Percentiles rank a stretch among this genome's conserved stretches.
Evolutionary conservation across 2,888 invertebrate genomes (phyloP).

Genomic region (Aporophyla lueneburgensis): DNA sequence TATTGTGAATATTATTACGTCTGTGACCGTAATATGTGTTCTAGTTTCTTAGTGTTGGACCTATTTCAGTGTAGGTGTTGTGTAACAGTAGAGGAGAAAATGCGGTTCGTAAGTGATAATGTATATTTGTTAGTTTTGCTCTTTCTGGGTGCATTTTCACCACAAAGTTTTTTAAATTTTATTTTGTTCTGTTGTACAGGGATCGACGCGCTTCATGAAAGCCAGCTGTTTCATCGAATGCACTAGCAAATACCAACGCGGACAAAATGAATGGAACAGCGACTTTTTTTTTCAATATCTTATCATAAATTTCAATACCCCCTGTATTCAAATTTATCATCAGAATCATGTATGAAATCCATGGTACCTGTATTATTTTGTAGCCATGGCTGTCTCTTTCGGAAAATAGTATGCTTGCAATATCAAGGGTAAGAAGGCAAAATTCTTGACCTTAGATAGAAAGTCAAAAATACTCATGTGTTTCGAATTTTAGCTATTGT

Average conservation of each 20-base stretch:
- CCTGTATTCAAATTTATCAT: no score
- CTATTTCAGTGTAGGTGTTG: conserved; percentile 52
- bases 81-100: not conserved
- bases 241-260: not conserved
- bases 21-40: conserved; percentile 57
- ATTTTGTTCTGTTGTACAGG: not conserved
- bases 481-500: not conserved
- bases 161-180: not conserved
- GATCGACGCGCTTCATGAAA: not conserved
- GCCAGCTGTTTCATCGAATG: not conserved
- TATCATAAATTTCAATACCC: not conserved
- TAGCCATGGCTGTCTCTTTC: not conserved
- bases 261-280: not conserved
- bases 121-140: not conserved
- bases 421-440: not conserved
- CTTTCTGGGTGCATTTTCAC: not conserved
- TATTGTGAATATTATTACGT: conserved; percentile 74
- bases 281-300: not conserved
- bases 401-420: not conserved
- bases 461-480: not conserved
- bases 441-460: not conserved
- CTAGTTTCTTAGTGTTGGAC: conserved; percentile 67
- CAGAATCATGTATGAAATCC: not conserved
- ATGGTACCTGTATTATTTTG: not conserved
- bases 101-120: not conserved